Conservation (phyloP, 2,888 invertebrate genomes). For the Microctonus hyperodae region DNA sequence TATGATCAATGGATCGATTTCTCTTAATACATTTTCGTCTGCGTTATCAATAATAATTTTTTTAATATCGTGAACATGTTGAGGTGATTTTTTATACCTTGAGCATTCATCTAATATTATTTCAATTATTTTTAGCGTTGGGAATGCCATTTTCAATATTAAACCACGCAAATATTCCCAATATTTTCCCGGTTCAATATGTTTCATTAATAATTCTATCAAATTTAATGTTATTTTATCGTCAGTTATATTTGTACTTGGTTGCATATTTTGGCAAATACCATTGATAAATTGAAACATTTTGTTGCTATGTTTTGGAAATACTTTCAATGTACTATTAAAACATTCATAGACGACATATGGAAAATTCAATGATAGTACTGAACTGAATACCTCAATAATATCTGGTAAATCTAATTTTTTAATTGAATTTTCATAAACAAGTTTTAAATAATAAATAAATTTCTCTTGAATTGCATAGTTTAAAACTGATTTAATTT, state of each 20-base stretch:
- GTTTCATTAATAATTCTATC: neutral
- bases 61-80: conserved; percentile 41
- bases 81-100: conserved; percentile 23
- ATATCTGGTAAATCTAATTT: conserved; percentile 18
- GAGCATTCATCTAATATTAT: conserved; percentile 42
- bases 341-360: neutral
- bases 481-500: neutral
- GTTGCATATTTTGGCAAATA: neutral
- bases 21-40: neutral
- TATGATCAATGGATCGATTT: neutral
- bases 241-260: conserved; percentile 13
- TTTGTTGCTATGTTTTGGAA: neutral
- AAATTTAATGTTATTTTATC: neutral
- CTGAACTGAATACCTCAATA: conserved; percentile 17
- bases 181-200: conserved; percentile 36
- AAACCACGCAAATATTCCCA: conserved; percentile 45
- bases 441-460: neutral
- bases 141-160: conserved; percentile 31
- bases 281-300: neutral
- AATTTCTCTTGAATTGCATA: neutral
- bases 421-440: conserved; percentile 15
- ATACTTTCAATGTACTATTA: neutral
- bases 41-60: conserved; percentile 32
- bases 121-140: conserved; percentile 27
- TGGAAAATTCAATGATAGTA: neutral